A percentile compares a stretch with the other conserved stretches of the same genome.
Conservation (phyloP, 2,888 invertebrate species). For the Trilocha varians region DNA sequence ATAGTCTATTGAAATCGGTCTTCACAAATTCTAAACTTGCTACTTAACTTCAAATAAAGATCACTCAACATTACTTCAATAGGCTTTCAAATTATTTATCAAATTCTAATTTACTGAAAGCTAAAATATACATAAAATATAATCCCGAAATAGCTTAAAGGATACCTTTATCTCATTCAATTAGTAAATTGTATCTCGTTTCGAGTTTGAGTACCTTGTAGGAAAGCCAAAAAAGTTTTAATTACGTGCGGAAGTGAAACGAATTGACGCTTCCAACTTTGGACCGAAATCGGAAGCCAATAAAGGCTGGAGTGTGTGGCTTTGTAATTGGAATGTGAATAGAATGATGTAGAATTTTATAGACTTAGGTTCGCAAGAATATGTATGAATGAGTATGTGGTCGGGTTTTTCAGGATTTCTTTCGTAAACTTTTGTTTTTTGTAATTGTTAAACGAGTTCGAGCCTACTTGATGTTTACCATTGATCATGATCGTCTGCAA, state of each 20-base stretch:
- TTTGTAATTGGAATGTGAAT: background rate
- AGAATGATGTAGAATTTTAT: background rate
- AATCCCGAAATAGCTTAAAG: background rate
- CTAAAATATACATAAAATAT: background rate
- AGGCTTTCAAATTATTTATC: background rate
- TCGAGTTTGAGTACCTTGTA: constrained; percentile 3
- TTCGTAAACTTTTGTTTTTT: no score
- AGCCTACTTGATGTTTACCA: no score
- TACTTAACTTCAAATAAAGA: no score
- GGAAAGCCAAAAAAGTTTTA: constrained; percentile 10
- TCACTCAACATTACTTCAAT: background rate
- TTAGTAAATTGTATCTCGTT: constrained; percentile 3
- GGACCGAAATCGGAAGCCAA: constrained; percentile 2
- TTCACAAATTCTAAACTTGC: no score
- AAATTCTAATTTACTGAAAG: background rate
- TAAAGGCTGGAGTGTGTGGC: background rate
- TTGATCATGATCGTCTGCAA: no score
- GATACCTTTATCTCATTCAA: background rate
- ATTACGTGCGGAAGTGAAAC: constrained; percentile 9
- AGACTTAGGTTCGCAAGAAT: no score
- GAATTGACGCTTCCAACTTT: constrained; percentile 10
- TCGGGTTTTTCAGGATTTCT: no score
- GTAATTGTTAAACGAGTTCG: no score
- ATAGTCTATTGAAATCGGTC: no score
- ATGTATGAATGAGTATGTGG: no score